Base-by-base conservation (phyloP, 2,797 vertebrate genomes). In the Pseudomugil tenellus region DNA sequence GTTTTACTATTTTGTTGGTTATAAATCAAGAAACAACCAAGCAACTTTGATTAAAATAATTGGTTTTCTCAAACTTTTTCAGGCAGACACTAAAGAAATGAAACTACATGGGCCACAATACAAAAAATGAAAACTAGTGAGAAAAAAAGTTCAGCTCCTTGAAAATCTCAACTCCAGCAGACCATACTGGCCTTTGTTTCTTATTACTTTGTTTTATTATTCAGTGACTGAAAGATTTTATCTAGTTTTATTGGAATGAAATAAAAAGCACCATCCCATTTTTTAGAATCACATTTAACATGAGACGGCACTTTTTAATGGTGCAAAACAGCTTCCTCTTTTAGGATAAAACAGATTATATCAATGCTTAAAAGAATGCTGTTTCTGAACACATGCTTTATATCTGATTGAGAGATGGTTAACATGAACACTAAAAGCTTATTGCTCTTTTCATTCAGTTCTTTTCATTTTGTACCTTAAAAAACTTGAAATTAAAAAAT, bases 41-140 rank as follows among this genome's bases (percentile, higher is more conserved):
- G 21, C 43, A 58, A 35, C 21, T 31, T 29, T 3, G 2, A 49
- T 23, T 25, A 13, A 14, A 51, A 16, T 26, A 25, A 23, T 51
- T 51, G 48, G 23, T 43, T 58, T 49, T 70, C 53, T 48, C 8
- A 54, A 28, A 53, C 5, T 16, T 49, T 56, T 67, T 39, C 4
- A 54, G 6, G 32, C 2, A 11, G 12, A 63, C 26, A 49, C 23
- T n/a, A 19, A 46, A 58, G 39, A 55, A 28, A 49, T 17, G 64
- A 43, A 46, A 48, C 17, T 21, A 54, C 5, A 3, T 8, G 29
- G 29, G 29, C n/a, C n/a, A n/a, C n/a, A 8, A 54, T 13, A 6
- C 25, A 14, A 16, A 26, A 9, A 25, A 26, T 3, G 13, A 52
- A 25, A 65, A 25, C 39, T 64, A 4, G n/a, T 41, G 1, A 4